These are phyloP conservation scores for Drosophila fulvimacula DNA, from an alignment of 2,888 invertebrate genomes.

Conservation along the genomic window DNA sequence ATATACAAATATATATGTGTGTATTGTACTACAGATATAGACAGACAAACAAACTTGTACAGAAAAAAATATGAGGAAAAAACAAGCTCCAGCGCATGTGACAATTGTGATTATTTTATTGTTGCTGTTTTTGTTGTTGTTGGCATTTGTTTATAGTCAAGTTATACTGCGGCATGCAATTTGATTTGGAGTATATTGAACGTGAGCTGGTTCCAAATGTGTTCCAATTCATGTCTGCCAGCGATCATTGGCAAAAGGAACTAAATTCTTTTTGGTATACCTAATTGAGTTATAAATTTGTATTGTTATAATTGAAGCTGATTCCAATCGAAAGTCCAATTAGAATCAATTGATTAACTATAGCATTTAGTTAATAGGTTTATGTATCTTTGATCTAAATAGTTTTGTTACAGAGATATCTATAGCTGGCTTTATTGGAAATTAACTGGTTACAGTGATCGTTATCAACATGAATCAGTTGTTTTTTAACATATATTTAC, in stretches of 20 bases:
- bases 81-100: conserved; percentile 54
- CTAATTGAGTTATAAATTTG: neutral
- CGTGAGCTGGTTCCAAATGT: conserved; percentile 2
- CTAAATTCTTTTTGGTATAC: neutral
- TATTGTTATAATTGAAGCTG: too few relatives aligned
- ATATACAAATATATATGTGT: neutral
- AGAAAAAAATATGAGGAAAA: conserved; percentile 16
- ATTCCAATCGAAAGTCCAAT: neutral
- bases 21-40: conserved; percentile 1
- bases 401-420: neutral
- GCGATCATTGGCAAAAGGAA: neutral
- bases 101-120: conserved; percentile 51
- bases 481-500: too few relatives aligned
- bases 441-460: neutral
- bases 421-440: neutral
- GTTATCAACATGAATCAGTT: neutral
- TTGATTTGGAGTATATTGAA: conserved; percentile 18
- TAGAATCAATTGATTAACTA: neutral
- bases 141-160: conserved; percentile 20
- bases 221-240: too few relatives aligned
- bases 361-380: too few relatives aligned
- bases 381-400: neutral
- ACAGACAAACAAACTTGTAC: conserved; percentile 2
- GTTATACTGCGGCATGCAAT: conserved; percentile 18
- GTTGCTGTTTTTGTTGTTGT: conserved; percentile 9